Conservation (phyloP, 2,888 invertebrate species). For the Sesia bembeciformis region DNA sequence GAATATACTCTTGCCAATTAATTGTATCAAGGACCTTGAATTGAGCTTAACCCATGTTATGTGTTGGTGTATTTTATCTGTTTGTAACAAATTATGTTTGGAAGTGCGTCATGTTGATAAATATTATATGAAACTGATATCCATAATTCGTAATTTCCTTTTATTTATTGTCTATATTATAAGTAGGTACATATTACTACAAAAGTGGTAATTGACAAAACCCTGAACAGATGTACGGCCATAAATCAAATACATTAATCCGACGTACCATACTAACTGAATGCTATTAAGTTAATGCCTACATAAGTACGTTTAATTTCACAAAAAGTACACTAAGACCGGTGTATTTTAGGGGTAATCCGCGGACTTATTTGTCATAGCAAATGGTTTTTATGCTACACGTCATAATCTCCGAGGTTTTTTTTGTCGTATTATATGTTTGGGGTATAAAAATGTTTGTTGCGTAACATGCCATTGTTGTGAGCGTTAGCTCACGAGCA, state of each 20-base stretch:
- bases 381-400: conserved; percentile 35
- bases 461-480: conserved; percentile 53
- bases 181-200: neutral
- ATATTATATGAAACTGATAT: neutral
- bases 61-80: too few relatives aligned
- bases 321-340: conserved; percentile 28
- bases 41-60: too few relatives aligned
- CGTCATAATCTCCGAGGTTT: conserved; percentile 31
- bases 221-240: neutral
- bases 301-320: conserved; percentile 8
- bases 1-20: too few relatives aligned
- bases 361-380: conserved; percentile 45
- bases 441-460: conserved; percentile 46
- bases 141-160: neutral
- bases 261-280: conserved; percentile 2
- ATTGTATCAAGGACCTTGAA: too few relatives aligned
- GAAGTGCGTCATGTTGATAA: neutral
- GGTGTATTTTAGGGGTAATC: conserved; percentile 39
- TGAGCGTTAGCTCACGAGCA: conserved; percentile 29
- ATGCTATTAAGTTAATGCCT: conserved; percentile 30
- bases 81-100: neutral
- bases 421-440: conserved; percentile 35
- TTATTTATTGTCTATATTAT: neutral
- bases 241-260: neutral
- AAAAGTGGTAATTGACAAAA: neutral